Evolutionary conservation across 2,888 invertebrate genomes (phyloP).

Genomic region (Protophormia terraenovae): DNA sequence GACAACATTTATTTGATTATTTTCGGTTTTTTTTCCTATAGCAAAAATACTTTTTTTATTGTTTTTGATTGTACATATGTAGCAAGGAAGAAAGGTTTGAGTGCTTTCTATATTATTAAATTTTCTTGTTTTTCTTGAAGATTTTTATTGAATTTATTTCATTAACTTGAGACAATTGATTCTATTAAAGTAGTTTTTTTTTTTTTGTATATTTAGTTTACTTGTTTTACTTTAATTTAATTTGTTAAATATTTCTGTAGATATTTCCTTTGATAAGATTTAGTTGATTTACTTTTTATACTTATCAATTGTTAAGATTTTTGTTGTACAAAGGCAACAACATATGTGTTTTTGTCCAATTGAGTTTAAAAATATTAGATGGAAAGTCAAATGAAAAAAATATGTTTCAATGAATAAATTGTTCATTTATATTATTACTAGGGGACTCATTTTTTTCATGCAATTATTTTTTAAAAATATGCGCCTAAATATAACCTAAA

Average conservation of each 20-base stretch:
- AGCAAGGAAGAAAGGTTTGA: background rate
- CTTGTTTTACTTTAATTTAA: background rate
- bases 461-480: too few species aligned
- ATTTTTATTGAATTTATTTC: slow-evolving; percentile 36
- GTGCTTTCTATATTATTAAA: slow-evolving; percentile 24
- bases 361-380: too few species aligned
- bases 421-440: too few species aligned
- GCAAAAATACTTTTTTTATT: background rate
- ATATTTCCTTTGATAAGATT: background rate
- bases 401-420: too few species aligned
- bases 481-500: too few species aligned
- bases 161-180: slow-evolving; percentile 34
- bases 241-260: background rate
- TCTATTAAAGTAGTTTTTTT: slow-evolving; percentile 5
- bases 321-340: too few species aligned
- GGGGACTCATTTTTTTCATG: too few species aligned
- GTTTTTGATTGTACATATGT: background rate
- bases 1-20: slow-evolving; percentile 15
- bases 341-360: too few species aligned
- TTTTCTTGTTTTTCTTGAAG: background rate
- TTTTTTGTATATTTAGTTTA: background rate
- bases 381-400: too few species aligned
- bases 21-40: background rate
- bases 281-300: background rate
- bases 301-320: too few species aligned